These are phyloP conservation scores for Leucania comma DNA, from an alignment of 2,888 invertebrate species.

Conservation along the genomic window DNA sequence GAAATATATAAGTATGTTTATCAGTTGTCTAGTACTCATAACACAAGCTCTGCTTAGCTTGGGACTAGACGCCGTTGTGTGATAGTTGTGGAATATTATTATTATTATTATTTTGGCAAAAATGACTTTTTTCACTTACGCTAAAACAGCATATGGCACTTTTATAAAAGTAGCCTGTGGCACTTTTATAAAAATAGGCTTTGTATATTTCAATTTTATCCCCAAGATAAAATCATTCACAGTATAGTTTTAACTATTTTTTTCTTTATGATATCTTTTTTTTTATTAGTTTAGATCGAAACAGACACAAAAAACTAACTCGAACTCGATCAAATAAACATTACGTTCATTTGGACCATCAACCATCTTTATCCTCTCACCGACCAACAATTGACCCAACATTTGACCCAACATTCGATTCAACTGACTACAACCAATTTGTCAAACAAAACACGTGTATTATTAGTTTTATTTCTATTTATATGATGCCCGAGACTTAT, in stretches of 20 bases:
- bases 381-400: constrained; percentile 28
- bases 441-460: constrained; percentile 67
- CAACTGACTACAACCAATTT: constrained; percentile 70
- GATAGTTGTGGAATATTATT: no score
- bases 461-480: constrained; percentile 69
- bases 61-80: no score
- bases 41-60: no score
- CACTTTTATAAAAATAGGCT: no score
- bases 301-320: neutral
- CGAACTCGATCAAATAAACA: neutral
- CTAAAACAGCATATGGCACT: no score
- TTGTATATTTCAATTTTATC: no score
- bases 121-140: no score
- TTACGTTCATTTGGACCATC: neutral
- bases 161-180: no score
- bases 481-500: constrained; percentile 57
- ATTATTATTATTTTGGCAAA: no score
- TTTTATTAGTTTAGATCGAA: neutral
- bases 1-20: no score
- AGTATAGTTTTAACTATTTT: neutral
- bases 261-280: neutral
- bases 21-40: no score
- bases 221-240: no score
- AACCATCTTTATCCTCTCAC: neutral
- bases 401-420: constrained; percentile 36